Conservation (phyloP, 2,113 vertebrate genomes). For the Brachirus orientalis region DNA sequence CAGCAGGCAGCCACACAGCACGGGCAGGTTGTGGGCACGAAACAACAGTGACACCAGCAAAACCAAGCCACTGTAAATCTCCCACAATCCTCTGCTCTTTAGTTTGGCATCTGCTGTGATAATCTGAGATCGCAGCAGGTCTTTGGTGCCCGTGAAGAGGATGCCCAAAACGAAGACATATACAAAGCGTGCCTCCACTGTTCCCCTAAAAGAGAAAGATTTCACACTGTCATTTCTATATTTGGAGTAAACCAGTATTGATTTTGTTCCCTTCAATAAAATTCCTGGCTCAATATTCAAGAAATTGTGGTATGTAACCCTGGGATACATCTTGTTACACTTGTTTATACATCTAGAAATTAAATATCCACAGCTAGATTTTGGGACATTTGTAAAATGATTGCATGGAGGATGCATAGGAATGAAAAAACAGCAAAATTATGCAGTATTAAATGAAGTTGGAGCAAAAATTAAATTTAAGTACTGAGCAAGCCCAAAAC, state of each 20-base stretch:
- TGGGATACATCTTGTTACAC: conserved; percentile 9
- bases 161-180: conserved; percentile 95
- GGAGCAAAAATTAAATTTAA: not conserved
- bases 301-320: conserved; percentile 23
- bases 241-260: conserved; percentile 23
- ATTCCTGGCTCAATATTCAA: conserved; percentile 25
- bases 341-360: conserved; percentile 14
- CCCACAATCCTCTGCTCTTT: conserved; percentile 89
- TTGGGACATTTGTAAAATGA: not conserved
- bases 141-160: conserved; percentile 92
- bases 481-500: conserved; percentile 5
- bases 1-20: conserved; percentile 88
- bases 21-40: conserved; percentile 92
- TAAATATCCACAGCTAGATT: conserved; percentile 18
- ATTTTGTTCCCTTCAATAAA: conserved; percentile 19
- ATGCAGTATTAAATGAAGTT: not conserved
- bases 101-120: conserved; percentile 73
- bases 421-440: conserved; percentile 8
- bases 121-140: conserved; percentile 89
- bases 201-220: conserved; percentile 84
- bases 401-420: not conserved
- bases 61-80: conserved; percentile 90
- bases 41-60: conserved; percentile 89
- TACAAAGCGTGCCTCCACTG: conserved; percentile 94
- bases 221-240: conserved; percentile 20